Evolutionary conservation across 37 sponge, comb jelly and placozoan genomes (phyloP).

Genomic region (Tethya wilhelma): DNA sequence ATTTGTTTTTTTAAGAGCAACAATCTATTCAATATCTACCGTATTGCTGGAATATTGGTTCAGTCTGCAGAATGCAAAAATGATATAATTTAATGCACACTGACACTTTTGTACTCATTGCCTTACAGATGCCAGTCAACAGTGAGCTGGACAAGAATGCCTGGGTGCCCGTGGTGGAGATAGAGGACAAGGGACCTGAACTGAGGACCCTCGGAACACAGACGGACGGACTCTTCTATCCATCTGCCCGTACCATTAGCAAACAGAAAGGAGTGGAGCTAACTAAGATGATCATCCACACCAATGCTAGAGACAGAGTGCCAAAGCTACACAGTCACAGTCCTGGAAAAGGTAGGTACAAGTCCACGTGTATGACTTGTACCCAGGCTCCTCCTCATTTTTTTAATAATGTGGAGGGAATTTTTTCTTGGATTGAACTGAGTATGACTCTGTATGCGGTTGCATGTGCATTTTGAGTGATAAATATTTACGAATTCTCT

Average conservation of each 20-base stretch:
- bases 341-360: conserved; percentile 71
- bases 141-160: conserved; percentile 32
- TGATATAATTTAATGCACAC: no score
- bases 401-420: no score
- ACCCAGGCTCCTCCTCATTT: no score
- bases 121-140: conserved; percentile 44
- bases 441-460: no score
- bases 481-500: background rate
- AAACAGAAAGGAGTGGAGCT: conserved; percentile 12
- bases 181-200: conserved; percentile 31
- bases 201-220: conserved; percentile 47
- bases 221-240: conserved; percentile 83
- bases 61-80: no score
- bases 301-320: conserved; percentile 20
- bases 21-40: background rate
- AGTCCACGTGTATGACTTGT: no score
- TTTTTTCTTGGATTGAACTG: no score
- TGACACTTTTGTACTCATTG: no score
- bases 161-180: conserved; percentile 60
- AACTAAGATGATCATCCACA: conserved; percentile 20
- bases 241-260: conserved; percentile 60
- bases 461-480: background rate
- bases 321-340: conserved; percentile 46
- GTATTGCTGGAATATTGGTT: background rate
- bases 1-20: background rate